Evolutionary conservation across 2,113 vertebrate species (phyloP), one percentile per base, ranked within the genome.

Genomic region (Sylvia atricapilla): DNA sequence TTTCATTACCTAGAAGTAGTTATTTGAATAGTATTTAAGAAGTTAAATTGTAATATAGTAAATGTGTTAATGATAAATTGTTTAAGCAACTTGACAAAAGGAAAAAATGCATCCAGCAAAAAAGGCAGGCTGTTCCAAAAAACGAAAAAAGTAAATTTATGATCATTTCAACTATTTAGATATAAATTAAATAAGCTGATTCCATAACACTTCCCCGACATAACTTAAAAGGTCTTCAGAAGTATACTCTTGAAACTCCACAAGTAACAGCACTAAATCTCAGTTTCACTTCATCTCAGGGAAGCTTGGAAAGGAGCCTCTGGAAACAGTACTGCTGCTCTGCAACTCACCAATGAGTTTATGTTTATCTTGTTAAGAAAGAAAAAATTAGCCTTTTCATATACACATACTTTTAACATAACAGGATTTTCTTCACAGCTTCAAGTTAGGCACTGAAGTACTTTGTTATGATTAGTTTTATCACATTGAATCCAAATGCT

Each of bases 381-480:
- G 30, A 88, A 84, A 44, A 85, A 85, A 28, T 43, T 62, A 90
- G 76, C n/a, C 53, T 78, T 88, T 94, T 92, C 62, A 64, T 25
- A 89, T 52, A 64, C 41, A 87, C 76, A 76, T 80, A 89, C 76
- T 93, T 80, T 58, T 82, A 88, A 94, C 94, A 95, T 88, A 96
- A 94, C 62, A 88, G n/a, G 58, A 95, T 90, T 97, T 97, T 94
- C 78, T 96, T 94, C 96, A 94, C 66, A 88, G 83, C 43, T 93
- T 84, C 73, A 82, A 77, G 66, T 87, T 70, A 83, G 87, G 89
- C 70, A 87, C 41, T 69, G 41, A 87, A 95, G 35, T 59, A 82
- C 43, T 89, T 95, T 85, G 93, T 95, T 96, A 94, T 93, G 87
- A 94, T 89, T 95, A 94, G 62, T 83, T 95, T 97, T 94, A 96